Evolutionary conservation across 2,797 vertebrate genomes (phyloP).

Genomic region (Phrynocephalus guinanensis): DNA sequence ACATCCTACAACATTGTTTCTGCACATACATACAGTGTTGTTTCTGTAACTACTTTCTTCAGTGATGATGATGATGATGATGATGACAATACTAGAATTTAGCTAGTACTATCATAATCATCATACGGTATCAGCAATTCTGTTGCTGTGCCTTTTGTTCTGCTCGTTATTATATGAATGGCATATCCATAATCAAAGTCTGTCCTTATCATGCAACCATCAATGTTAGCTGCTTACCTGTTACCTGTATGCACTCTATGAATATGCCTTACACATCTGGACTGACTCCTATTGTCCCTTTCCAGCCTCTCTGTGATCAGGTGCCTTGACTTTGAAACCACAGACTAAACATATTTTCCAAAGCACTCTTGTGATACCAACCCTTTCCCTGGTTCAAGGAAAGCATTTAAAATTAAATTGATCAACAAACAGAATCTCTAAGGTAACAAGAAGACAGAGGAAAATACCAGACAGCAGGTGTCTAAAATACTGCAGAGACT

Average conservation of each 20-base stretch:
- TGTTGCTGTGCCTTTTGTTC: neutral
- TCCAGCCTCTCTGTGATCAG: neutral
- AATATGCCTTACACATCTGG: neutral
- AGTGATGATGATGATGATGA: too few relatives aligned
- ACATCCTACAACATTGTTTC: constrained; percentile 22
- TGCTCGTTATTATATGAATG: neutral
- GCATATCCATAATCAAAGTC: neutral
- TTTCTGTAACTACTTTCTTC: too few relatives aligned
- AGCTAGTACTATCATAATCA: neutral
- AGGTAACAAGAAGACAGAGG: constrained; percentile 34
- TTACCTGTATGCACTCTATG: neutral
- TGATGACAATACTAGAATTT: neutral
- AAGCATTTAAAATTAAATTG: constrained; percentile 49
- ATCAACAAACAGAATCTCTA: constrained; percentile 43
- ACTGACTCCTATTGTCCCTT: neutral
- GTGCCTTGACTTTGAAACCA: neutral
- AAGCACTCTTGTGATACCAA: constrained; percentile 47
- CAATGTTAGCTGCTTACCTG: neutral
- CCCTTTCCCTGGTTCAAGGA: constrained; percentile 57
- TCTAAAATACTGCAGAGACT: constrained; percentile 42
- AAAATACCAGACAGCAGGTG: constrained; percentile 37
- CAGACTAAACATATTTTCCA: neutral
- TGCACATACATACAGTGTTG: neutral
- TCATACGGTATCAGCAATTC: neutral
- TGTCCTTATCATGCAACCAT: neutral